Evolutionary conservation across 2,888 invertebrate species (phyloP), one percentile per base, ranked within the genome.

Genomic region (Epistrophe eligans): DNA sequence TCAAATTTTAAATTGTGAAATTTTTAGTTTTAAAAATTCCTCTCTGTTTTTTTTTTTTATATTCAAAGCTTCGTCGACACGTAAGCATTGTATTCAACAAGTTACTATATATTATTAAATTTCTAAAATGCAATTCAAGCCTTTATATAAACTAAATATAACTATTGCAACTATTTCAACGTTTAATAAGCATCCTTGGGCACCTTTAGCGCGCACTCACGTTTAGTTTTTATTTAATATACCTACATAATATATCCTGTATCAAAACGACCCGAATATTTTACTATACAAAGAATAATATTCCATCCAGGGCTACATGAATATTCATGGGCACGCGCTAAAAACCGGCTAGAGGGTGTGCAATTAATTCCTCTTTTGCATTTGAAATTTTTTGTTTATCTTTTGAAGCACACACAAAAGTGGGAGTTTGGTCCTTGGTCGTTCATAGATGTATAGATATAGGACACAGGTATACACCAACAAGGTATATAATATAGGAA

Each of bases 301-400:
- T 82, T 82, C 76, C 87, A 79, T 79, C 74, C 74, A 79, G 66
- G 60, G 76, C 74, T 58, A 64, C 91, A 91, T 91, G 92, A 91
- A 91, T 91, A 91, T 91, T 91, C 92, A 92, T 92, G 89, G 90
- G 89, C 91, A 92, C 91, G 91, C 87, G 82, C 79, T 76, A 64
- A 87, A 85, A 84, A 81, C 76, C 58, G 64, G 66, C 67, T 77
- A 79, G 71, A 82, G 87, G 79, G 79, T 88, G 88, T 85, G 83
- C 89, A 89, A 89, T 89, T 89, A 89, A 89, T 89, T 89, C 88
- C 88, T 88, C 83, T 88, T 89, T 88, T 79, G 88, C 84, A 82
- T 89, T 87, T 89, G 71, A 87, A 82, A 83, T 87, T 82, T 82
- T 79, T 87, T 87, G 87, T 87, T 87, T 87, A 79, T 82, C 87